A percentile compares a stretch with the other conserved stretches of the same genome.
These are phyloP conservation scores for Spodoptera picta DNA, from an alignment of 2,888 invertebrate genomes.

Conservation along the genomic window DNA sequence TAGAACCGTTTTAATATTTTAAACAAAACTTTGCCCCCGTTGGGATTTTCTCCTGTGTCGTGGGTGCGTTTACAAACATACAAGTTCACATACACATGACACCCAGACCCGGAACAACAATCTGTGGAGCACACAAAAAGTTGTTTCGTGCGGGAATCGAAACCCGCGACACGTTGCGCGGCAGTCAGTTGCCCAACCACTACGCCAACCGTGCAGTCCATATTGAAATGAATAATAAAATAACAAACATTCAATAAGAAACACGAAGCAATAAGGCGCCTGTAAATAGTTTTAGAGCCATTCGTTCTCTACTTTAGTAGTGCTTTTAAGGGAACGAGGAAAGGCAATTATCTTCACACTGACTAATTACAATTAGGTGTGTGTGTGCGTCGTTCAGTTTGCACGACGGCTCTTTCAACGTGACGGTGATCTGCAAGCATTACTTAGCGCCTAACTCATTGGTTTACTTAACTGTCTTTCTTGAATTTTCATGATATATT, in stretches of 20 bases:
- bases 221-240: too few relatives aligned
- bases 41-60: too few relatives aligned
- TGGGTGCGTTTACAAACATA: too few relatives aligned
- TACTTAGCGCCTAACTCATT: constrained; percentile 30
- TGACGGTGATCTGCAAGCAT: constrained; percentile 18
- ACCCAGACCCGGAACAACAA: too few relatives aligned
- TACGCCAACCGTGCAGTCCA: too few relatives aligned
- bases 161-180: too few relatives aligned
- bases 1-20: too few relatives aligned
- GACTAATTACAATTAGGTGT: constrained; percentile 67
- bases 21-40: too few relatives aligned
- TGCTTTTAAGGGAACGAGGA: constrained; percentile 63
- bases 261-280: constrained; percentile 27
- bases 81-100: too few relatives aligned
- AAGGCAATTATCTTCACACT: constrained; percentile 68
- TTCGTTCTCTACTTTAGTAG: constrained; percentile 61
- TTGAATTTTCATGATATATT: constrained; percentile 31
- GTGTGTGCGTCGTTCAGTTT: constrained; percentile 60
- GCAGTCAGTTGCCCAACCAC: too few relatives aligned
- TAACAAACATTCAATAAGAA: constrained; percentile 30
- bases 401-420: constrained; percentile 41
- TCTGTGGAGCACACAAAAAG: too few relatives aligned
- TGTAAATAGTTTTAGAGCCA: constrained; percentile 47
- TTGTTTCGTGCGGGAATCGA: too few relatives aligned
- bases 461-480: constrained; percentile 12